Evolutionary conservation across 2,113 vertebrate species (phyloP), one percentile per base, ranked within the genome.

Genomic region (Guaruba guarouba): DNA sequence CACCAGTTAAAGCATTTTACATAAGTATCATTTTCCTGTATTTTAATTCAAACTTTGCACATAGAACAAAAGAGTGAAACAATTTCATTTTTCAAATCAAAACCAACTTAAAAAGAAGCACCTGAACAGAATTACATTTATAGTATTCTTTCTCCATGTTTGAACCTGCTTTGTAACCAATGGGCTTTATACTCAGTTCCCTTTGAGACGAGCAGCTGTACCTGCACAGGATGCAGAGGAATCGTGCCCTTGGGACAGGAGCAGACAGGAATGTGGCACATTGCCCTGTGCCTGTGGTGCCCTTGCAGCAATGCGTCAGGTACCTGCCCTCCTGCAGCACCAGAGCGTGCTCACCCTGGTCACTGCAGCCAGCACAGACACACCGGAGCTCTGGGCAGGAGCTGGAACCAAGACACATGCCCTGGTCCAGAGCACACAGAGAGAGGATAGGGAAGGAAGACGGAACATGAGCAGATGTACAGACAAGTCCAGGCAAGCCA

Each of bases 1-100:
- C 69, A 75, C 27, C 89, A 92, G 31, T 55, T 80, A 81, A 67
- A 88, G 17, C 86, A n/a, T 61, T 70, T 68, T 28, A 35, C 8
- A 0, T 12, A 80, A 64, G 35, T 14, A 69, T 44, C 54, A 17
- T 62, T 78, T 84, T 57, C 57, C 86, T 55, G 77, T 51, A 68
- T 71, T 93, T 90, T 78, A 92, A 90, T 83, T 83, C 48, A 71
- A 75, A 62, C 28, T 81, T 68, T 68, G 43, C 61, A 88, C 39
- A 14, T 3, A 41, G 54, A 82, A 86, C 49, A 51, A 43, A 54
- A 46, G 39, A 64, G 18, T 2, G 4, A 83, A 62, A 59, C 22
- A 4, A n/a, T 37, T 86, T 61, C 3, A 16, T 59, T 57, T 82
- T 54, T 39, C 64, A 84, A 86, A 78, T 66, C 13, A 84, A 88